These are phyloP conservation scores for Helicoverpa zea DNA, from an alignment of 1,140 invertebrate species.

Conservation along the genomic window DNA sequence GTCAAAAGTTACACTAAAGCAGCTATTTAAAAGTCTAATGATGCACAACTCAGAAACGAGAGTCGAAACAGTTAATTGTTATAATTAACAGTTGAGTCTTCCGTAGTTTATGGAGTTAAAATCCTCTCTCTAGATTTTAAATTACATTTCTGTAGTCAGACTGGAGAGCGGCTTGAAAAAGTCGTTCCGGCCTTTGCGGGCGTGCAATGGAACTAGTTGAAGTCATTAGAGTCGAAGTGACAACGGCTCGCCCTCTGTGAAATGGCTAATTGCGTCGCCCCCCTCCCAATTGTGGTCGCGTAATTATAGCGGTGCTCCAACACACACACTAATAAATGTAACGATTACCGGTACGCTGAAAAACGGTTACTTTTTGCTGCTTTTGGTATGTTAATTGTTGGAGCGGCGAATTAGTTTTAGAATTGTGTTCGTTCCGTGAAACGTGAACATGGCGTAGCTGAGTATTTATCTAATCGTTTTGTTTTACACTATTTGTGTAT, in stretches of 20 bases:
- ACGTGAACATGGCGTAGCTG: too few relatives aligned
- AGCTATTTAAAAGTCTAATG: conserved; percentile 4
- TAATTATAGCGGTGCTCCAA: conserved; percentile 51
- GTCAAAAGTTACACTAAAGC: not conserved
- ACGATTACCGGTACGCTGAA: conserved; percentile 36
- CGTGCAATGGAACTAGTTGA: conserved; percentile 49
- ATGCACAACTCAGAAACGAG: conserved; percentile 20
- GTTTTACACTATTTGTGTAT: too few relatives aligned
- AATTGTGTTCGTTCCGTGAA: not conserved
- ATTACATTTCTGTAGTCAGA: conserved; percentile 36
- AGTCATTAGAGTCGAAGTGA: conserved; percentile 59
- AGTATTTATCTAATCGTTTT: not conserved
- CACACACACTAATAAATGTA: conserved; percentile 47
- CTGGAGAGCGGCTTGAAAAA: conserved; percentile 41
- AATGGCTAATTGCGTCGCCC: conserved; percentile 62
- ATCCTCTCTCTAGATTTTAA: conserved; percentile 26
- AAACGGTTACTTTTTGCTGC: conserved; percentile 26
- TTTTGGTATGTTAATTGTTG: conserved; percentile 10
- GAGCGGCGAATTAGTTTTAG: conserved; percentile 3
- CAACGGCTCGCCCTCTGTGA: conserved; percentile 54
- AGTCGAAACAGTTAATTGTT: conserved; percentile 29
- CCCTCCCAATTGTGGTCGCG: conserved; percentile 51
- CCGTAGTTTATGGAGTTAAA: conserved; percentile 31
- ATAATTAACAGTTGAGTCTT: conserved; percentile 26
- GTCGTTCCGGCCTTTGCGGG: conserved; percentile 44